Base-by-base conservation (phyloP, 1,140 invertebrate genomes). In the Zaprionus taronus region DNA sequence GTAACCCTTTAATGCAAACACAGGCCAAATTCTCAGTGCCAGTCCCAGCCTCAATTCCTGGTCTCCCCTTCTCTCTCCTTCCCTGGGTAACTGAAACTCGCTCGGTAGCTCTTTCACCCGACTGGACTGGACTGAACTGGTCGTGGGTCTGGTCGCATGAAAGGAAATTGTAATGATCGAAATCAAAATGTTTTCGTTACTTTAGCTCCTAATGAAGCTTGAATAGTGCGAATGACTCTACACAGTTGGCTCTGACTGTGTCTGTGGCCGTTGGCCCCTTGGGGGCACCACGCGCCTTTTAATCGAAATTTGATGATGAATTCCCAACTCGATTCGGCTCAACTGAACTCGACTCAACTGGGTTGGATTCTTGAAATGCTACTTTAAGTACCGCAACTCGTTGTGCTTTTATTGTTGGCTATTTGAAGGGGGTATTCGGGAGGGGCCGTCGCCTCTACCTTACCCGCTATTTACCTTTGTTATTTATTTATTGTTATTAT, bases 151-250 rank as follows among this genome's bases (percentile, higher is more conserved):
- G 31, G 22, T 75, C 78, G 51, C 61, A 80, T 84, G 77, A 90
- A 90, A 90, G 85, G 85, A 90, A 90, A 90, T 85, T 90, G 85
- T 90, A 90, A 90, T 90, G 85, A 90, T 85, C 81, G 77, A 90
- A 90, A 90, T 90, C 85, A 90, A 90, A 90, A 90, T 90, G 85
- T 90, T 90, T 90, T 90, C 85, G 81, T 85, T 90, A 80, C 86
- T 90, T 90, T 82, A 78, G 85, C 86, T 85, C 81, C 85, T 90
- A 90, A 90, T 90, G 85, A 90, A 90, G 86, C 85, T 82, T 85
- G 77, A 91, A 90, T 91, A 89, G 85, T 89, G 85, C 85, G 81
- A 90, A 90, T 89, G 81, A 81, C 86, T 81, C 79, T 64, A 78
- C 71, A 84, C 78, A 79, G 78, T 83, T 72, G 51, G 6, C 31